phyloP scores from a whole-genome alignment of 2,113 vertebrate species.

The Grantiella picta region DNA sequence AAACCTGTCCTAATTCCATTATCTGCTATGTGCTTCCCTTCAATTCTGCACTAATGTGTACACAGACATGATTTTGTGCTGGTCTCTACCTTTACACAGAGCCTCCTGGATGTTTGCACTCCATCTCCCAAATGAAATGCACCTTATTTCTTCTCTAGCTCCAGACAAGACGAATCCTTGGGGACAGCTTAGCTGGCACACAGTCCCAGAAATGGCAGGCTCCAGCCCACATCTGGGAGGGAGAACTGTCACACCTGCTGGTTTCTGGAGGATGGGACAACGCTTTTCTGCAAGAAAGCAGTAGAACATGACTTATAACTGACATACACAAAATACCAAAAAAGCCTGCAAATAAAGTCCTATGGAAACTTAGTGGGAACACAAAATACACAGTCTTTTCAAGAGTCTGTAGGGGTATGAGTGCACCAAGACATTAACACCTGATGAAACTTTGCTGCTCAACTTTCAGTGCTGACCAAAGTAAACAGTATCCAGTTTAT shows the following conservation, averaged over 20 bases:
- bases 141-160: slow-evolving; percentile 78
- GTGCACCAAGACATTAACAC: neutral
- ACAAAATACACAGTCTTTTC: neutral
- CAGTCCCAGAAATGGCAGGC: slow-evolving; percentile 70
- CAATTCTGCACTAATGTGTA: neutral
- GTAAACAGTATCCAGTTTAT: neutral
- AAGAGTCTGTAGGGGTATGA: neutral
- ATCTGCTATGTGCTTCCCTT: neutral
- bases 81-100: slow-evolving; percentile 83
- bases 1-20: neutral
- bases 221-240: slow-evolving; percentile 83
- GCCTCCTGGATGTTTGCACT: slow-evolving; percentile 79
- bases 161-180: slow-evolving; percentile 85
- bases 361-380: neutral
- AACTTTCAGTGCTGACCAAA: neutral
- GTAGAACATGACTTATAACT: neutral
- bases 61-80: neutral
- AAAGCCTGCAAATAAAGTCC: neutral
- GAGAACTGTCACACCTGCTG: slow-evolving; percentile 75
- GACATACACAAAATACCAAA: neutral
- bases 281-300: slow-evolving; percentile 76
- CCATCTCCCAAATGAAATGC: slow-evolving; percentile 86
- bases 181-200: slow-evolving; percentile 83
- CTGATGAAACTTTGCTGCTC: neutral
- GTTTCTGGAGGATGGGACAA: slow-evolving; percentile 77